Evolutionary conservation across 2,888 invertebrate species (phyloP), one percentile per base, ranked within the genome.

Genomic region (Nomada lathburiana): DNA sequence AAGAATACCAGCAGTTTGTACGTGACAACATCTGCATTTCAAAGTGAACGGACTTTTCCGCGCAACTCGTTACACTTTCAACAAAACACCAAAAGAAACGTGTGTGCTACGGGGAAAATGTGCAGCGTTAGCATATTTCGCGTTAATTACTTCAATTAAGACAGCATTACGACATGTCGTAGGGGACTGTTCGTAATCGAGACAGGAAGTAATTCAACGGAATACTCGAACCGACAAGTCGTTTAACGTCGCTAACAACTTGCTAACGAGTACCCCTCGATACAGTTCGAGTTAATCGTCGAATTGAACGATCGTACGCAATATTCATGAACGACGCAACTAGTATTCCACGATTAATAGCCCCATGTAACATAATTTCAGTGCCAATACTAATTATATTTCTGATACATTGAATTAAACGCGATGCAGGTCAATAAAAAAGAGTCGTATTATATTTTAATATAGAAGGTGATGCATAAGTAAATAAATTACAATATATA

Each of bases 201-300:
- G 70, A 79, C 20, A 55, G 73, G 52, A 85, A 77, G 59, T 82
- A 80, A 84, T 59, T 73, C 72, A 62, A 57, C 69, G 78, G 74
- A 73, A 85, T 77, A 68, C 69, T 71, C 74, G 76, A 75, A 44
- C 60, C 60, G 55, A 65, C 36, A 76, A 75, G 72, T 85, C 70
- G 60, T 71, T 76, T 80, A 80, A 75, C 75, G 72, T 80, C 60
- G 67, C 69, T 76, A 88, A 78, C 82, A 80, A 88, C 75, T 88
- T 80, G 68, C 59, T 86, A 87, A 87, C 78, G 81, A 87, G 72
- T 81, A 63, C 11, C 44, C 26, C 76, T 26, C 62, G 74, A 74
- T 65, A 53, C 70, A 82, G 67, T 69, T 75, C 64, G 62, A 82
- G 76, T 79, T 83, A 83, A 83, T 85, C 75, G 63, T 23, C 29